Evolutionary conservation across 2,113 vertebrate genomes (phyloP).

Genomic region (Neomonachus schauinslandi): DNA sequence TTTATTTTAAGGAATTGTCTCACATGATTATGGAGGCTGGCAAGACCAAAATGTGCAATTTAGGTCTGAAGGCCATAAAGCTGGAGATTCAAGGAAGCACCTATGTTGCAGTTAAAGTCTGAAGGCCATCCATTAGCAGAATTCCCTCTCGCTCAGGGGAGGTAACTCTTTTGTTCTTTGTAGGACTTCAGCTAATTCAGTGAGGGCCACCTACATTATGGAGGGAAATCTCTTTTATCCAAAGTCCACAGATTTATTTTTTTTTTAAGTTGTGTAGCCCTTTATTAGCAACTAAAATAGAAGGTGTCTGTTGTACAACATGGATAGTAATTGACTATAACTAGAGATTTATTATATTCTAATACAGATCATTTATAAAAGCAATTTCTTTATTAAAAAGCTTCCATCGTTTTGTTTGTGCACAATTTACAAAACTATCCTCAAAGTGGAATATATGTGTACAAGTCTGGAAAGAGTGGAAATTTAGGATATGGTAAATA

Average conservation of each 20-base stretch:
- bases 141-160: neutral
- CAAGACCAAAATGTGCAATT: neutral
- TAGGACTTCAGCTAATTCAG: neutral
- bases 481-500: conserved; percentile 89
- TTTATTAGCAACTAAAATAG: conserved; percentile 96
- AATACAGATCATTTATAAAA: conserved; percentile 89
- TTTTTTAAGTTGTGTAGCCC: conserved; percentile 94
- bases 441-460: conserved; percentile 91
- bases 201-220: neutral
- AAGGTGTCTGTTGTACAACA: conserved; percentile 91
- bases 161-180: neutral
- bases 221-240: neutral
- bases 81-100: neutral
- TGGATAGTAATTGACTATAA: conserved; percentile 89
- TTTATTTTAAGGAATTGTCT: neutral
- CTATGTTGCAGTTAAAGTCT: neutral
- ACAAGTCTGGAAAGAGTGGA: conserved; percentile 91
- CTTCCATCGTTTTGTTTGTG: conserved; percentile 72
- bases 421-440: conserved; percentile 90
- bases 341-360: conserved; percentile 89
- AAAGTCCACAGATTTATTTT: neutral
- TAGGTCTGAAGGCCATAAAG: neutral
- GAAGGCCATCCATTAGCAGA: neutral
- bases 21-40: neutral
- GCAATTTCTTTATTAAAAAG: conserved; percentile 87